phyloP scores from a whole-genome alignment of 2,888 invertebrate genomes.

The Pteria penguin region DNA sequence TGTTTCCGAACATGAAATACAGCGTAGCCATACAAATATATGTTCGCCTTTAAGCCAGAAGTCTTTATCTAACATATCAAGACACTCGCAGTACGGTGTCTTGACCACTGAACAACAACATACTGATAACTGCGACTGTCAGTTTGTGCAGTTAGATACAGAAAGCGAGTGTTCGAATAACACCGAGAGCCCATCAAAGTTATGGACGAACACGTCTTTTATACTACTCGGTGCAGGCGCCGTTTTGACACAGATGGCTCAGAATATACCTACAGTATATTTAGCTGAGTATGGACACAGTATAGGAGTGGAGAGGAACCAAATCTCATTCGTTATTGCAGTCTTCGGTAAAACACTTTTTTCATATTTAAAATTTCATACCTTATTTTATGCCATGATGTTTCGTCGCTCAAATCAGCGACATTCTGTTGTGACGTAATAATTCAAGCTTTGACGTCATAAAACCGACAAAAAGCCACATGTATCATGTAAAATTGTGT shows the following conservation, averaged over 20 bases:
- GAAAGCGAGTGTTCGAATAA: background rate
- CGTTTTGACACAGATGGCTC: slow-evolving; percentile 56
- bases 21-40: no score
- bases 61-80: background rate
- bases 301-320: slow-evolving; percentile 39
- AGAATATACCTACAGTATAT: slow-evolving; percentile 57
- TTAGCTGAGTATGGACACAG: slow-evolving; percentile 50
- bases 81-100: background rate
- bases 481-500: no score
- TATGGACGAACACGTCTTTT: slow-evolving; percentile 50
- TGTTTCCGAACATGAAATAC: slow-evolving; percentile 43
- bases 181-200: background rate
- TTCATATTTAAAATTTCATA: no score
- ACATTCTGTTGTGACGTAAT: no score
- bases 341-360: slow-evolving; percentile 53
- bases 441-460: no score
- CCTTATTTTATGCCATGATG: no score
- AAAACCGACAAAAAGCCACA: no score
- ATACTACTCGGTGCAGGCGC: slow-evolving; percentile 49
- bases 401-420: no score
- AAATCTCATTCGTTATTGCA: slow-evolving; percentile 50
- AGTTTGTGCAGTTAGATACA: no score
- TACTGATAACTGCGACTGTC: no score
- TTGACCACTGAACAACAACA: background rate
- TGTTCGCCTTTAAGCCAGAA: slow-evolving; percentile 43